Evolutionary conservation across 2,113 vertebrate genomes (phyloP), one percentile per base, ranked within the genome.

Genomic region (Sprattus sprattus): DNA sequence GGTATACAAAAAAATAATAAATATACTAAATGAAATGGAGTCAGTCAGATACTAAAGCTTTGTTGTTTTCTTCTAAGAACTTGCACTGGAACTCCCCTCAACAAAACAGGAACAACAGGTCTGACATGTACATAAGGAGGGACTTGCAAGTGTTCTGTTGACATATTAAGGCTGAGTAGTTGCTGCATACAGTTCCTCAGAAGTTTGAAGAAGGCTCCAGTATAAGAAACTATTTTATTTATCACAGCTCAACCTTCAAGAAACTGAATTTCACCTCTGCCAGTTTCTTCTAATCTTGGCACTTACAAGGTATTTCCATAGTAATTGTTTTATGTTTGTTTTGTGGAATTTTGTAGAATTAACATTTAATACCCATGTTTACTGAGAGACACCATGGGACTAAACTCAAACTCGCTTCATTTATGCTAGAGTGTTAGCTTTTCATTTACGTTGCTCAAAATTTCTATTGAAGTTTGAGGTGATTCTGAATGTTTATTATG

Each of bases 81-180:
- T 71, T 2, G 54, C 50, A 13, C 10, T 80, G 49, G 80, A 88
- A 84, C 22, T 88, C 82, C 87, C 88, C 85, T 4, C 18, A 49
- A 28, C 25, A 45, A 57, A 83, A 71, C 86, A 81, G 85, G 88
- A 86, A 85, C 81, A 22, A 80, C 52, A 1, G 45, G 83, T 82
- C 60, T 32, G 7, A 6, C 22, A 13, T 11, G 18, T 6, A 2
- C 81, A 88, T 86, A 88, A 75, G 75, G n/a, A 50, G 28, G 4
- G 44, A 22, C 39, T 16, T 57, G 16, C 57, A 13, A 60, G 28
- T 39, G 11, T 78, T 28, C 32, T 78, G 71, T 78, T 67, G 64
- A 67, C 71, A 78, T 16, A 39, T 32, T 4, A 13, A 39, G 16
- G 71, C 13, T 16, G 28, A 78, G 71, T 1, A 32, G 71, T 39